Evolutionary conservation across 1,140 invertebrate genomes (phyloP).

Genomic region (Drosophila simulans): DNA sequence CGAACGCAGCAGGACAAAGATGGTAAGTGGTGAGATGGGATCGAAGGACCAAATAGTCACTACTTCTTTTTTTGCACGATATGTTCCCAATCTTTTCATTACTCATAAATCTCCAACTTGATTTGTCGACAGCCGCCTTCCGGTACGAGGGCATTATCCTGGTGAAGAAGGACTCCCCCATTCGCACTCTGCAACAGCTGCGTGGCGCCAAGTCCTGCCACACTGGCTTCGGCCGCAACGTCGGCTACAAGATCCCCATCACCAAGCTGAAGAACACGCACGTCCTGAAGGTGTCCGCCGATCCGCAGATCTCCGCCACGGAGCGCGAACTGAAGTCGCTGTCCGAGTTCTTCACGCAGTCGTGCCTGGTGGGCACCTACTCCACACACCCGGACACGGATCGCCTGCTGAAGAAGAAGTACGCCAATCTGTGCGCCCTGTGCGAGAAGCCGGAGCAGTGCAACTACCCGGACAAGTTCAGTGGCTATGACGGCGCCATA

Average conservation of each 20-base stretch:
- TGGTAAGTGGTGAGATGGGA: conserved; percentile 83
- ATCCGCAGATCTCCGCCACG: conserved; percentile 88
- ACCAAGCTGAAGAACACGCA: conserved; percentile 89
- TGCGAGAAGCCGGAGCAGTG: conserved; percentile 90
- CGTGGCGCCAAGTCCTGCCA: conserved; percentile 91
- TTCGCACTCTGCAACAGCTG: conserved; percentile 88
- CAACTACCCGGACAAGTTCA: conserved; percentile 92
- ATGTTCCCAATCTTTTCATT: background rate
- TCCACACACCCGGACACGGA: conserved; percentile 90
- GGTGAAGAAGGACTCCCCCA: conserved; percentile 88
- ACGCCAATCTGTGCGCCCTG: conserved; percentile 89
- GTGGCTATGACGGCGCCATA: conserved; percentile 93
- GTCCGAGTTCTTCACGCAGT: conserved; percentile 89
- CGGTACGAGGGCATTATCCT: conserved; percentile 92
- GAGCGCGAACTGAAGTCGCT: conserved; percentile 91
- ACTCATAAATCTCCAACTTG: conserved; percentile 8
- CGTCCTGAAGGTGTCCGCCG: conserved; percentile 88
- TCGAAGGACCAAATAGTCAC: background rate
- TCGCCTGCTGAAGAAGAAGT: conserved; percentile 88
- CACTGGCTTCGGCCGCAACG: conserved; percentile 91
- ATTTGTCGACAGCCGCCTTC: conserved; percentile 86
- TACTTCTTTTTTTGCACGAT: background rate
- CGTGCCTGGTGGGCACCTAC: conserved; percentile 92
- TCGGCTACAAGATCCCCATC: conserved; percentile 91
- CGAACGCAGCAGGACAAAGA: conserved; percentile 86